Percentiles rank a stretch among this genome's conserved stretches.
phyloP scores from a whole-genome alignment of 1,140 invertebrate species.

The Zophobas atratus region DNA sequence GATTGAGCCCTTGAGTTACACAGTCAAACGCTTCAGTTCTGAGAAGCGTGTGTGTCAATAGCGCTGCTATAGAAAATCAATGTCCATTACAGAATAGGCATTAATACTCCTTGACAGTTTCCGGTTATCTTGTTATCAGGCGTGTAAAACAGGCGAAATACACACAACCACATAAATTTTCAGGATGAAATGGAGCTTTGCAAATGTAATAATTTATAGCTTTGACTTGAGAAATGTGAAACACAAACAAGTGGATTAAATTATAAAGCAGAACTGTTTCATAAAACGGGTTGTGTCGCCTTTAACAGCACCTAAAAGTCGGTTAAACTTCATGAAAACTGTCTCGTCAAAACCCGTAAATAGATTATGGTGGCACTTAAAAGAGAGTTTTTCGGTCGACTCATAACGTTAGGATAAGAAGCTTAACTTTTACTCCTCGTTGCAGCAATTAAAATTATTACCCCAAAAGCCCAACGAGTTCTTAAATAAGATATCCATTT shows the following conservation, averaged over 20 bases:
- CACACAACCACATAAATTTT: conserved; percentile 36
- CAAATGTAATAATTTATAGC: conserved; percentile 35
- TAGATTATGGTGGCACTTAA: conserved; percentile 13
- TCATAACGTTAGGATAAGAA: neutral
- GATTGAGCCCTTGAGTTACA: conserved; percentile 1
- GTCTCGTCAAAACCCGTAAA: conserved; percentile 2
- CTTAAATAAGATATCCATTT: too few relatives aligned
- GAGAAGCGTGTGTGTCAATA: conserved; percentile 24
- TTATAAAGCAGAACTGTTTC: conserved; percentile 27
- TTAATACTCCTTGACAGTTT: conserved; percentile 47
- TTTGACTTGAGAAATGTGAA: conserved; percentile 41
- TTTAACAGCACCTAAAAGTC: conserved; percentile 7
- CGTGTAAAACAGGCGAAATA: conserved; percentile 36
- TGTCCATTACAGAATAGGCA: conserved; percentile 37
- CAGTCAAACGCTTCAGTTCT: conserved; percentile 15
- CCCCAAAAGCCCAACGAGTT: too few relatives aligned
- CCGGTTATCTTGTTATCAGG: conserved; percentile 43
- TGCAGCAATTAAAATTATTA: conserved; percentile 8
- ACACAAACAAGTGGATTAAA: conserved; percentile 41
- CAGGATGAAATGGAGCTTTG: conserved; percentile 43
- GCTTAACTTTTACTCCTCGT: neutral
- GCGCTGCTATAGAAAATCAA: conserved; percentile 30
- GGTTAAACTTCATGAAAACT: neutral
- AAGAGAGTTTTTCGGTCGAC: neutral
- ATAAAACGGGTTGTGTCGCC: conserved; percentile 12